A percentile compares a stretch with the other conserved stretches of the same genome.
phyloP scores from a whole-genome alignment of 2,113 vertebrate species.

The Semicossyphus pulcher region DNA sequence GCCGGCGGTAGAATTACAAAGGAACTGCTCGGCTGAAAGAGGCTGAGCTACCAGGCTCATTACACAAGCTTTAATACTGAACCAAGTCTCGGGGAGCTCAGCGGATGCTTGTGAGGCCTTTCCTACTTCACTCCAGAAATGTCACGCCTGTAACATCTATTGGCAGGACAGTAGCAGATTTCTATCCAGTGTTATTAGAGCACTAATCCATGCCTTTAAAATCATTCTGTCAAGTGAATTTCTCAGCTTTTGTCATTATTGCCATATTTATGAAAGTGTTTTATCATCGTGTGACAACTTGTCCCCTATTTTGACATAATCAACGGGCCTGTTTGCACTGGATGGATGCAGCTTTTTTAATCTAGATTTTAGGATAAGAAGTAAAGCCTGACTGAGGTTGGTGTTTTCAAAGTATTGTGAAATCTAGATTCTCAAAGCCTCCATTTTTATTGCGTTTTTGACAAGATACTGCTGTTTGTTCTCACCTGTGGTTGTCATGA shows the following conservation, averaged over 20 bases:
- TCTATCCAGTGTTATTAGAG: conserved; percentile 29
- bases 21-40: conserved; percentile 26
- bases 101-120: conserved; percentile 30
- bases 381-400: neutral
- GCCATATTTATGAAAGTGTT: conserved; percentile 26
- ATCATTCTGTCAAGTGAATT: conserved; percentile 24
- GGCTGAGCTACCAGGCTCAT: conserved; percentile 10
- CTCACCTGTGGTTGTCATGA: conserved; percentile 51
- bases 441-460: neutral
- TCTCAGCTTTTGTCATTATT: conserved; percentile 23
- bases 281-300: conserved; percentile 15
- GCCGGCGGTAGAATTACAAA: conserved; percentile 29
- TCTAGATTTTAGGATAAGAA: conserved; percentile 25
- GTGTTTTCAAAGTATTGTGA: conserved; percentile 32
- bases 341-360: conserved; percentile 29
- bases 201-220: conserved; percentile 41
- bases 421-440: conserved; percentile 14
- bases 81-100: conserved; percentile 30
- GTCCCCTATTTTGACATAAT: conserved; percentile 18
- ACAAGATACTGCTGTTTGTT: conserved; percentile 48
- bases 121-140: conserved; percentile 28
- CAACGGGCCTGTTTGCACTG: conserved; percentile 30
- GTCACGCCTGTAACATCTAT: conserved; percentile 23
- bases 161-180: conserved; percentile 23
- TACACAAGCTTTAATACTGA: conserved; percentile 21